Conservation (phyloP, 2,888 invertebrate genomes). For the Melieria omissa region DNA sequence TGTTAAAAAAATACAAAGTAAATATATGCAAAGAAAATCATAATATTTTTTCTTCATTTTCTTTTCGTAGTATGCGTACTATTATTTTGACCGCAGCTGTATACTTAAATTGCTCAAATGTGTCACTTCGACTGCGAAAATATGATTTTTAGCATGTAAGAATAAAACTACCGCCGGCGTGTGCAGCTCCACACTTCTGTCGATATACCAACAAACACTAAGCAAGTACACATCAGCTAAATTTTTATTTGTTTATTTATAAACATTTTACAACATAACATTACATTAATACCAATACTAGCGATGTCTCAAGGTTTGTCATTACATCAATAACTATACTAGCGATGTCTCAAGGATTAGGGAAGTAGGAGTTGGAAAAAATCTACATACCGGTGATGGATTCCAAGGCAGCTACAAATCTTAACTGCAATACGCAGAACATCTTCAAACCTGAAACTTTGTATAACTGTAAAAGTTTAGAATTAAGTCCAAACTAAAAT, state of each 20-base stretch:
- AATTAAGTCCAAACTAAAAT: too few species aligned
- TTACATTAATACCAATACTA: neutral
- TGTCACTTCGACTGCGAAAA: too few species aligned
- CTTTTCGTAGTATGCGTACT: too few species aligned
- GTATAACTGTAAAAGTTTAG: neutral
- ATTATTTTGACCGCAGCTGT: too few species aligned
- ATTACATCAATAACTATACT: neutral
- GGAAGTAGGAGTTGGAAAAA: neutral
- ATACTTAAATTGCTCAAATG: too few species aligned
- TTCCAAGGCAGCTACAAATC: constrained; percentile 2
- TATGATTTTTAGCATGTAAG: too few species aligned
- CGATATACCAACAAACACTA: too few species aligned
- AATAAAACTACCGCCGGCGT: too few species aligned
- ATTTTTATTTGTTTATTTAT: neutral
- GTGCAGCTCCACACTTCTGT: too few species aligned
- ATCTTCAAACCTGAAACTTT: neutral
- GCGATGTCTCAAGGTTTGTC: neutral
- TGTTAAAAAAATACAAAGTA: too few species aligned
- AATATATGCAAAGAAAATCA: too few species aligned
- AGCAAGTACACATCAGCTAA: neutral
- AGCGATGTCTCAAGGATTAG: neutral
- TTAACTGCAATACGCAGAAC: neutral
- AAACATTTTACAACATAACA: neutral
- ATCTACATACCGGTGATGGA: neutral
- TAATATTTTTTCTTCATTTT: too few species aligned